phyloP scores from a whole-genome alignment of 2,113 vertebrate genomes.

The Neopipo cinnamomea region DNA sequence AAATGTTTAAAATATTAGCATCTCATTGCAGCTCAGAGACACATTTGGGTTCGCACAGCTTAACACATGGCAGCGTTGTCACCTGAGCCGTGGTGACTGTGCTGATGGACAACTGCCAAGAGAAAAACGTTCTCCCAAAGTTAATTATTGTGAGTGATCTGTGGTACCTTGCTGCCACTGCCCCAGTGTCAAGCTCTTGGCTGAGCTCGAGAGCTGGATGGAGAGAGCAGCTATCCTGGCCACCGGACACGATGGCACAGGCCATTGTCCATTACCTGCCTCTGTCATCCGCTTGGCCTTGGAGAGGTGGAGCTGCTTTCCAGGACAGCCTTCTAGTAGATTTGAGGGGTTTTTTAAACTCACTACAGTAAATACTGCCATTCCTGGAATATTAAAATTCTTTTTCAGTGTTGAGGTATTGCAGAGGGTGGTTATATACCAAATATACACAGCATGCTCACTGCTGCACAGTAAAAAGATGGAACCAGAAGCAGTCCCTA shows the following conservation, averaged over 20 bases:
- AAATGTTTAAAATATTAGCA: constrained; percentile 2
- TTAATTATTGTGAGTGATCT: neutral
- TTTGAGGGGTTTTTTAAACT: neutral
- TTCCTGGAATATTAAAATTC: neutral
- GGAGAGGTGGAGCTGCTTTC: neutral
- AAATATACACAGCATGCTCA: neutral
- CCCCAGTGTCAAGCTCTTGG: neutral
- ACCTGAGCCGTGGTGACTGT: neutral
- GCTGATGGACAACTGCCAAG: neutral
- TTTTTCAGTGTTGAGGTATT: neutral
- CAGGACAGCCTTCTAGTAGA: neutral
- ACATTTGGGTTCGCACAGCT: neutral
- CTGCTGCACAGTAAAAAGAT: neutral
- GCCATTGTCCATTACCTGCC: neutral
- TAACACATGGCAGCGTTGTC: neutral
- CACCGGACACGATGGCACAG: fast-evolving
- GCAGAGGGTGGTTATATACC: neutral
- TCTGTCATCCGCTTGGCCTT: neutral
- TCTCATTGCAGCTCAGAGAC: neutral
- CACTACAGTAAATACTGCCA: neutral
- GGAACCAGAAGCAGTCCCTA: neutral
- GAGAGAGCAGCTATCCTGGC: neutral
- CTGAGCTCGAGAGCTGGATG: neutral
- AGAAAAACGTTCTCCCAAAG: neutral
- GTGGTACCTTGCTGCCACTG: neutral